Conservation (phyloP, 2,113 vertebrate species). For the Paradoxurus hermaphroditus region DNA sequence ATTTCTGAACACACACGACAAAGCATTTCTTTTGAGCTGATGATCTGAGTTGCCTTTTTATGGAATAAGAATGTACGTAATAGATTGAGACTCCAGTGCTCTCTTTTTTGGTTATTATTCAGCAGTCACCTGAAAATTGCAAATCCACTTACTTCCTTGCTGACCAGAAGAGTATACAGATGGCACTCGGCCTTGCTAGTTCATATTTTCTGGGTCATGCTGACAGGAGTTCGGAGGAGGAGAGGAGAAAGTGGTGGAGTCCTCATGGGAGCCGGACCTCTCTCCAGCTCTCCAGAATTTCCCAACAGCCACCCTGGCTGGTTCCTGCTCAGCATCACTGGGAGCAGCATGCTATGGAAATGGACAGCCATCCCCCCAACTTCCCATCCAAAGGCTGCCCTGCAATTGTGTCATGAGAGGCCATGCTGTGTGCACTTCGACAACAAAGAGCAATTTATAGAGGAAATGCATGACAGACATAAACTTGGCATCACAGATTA, state of each 20-base stretch:
- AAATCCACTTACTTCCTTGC: background rate
- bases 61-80: background rate
- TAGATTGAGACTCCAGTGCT: background rate
- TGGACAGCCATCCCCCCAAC: no score
- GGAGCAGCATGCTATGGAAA: background rate
- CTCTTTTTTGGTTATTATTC: background rate
- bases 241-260: accelerated
- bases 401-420: background rate
- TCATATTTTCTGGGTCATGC: background rate
- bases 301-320: background rate
- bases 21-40: background rate
- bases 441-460: background rate
- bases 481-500: background rate
- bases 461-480: background rate
- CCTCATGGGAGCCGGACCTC: background rate
- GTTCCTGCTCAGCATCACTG: background rate
- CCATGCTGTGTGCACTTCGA: background rate
- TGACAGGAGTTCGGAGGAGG: background rate
- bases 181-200: background rate
- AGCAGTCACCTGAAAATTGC: background rate
- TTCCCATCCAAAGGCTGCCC: background rate
- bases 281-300: background rate
- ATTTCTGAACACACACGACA: background rate
- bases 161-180: background rate
- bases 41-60: background rate